phyloP scores from a whole-genome alignment of 2,113 vertebrate species.

The Prietella phreatophila region DNA sequence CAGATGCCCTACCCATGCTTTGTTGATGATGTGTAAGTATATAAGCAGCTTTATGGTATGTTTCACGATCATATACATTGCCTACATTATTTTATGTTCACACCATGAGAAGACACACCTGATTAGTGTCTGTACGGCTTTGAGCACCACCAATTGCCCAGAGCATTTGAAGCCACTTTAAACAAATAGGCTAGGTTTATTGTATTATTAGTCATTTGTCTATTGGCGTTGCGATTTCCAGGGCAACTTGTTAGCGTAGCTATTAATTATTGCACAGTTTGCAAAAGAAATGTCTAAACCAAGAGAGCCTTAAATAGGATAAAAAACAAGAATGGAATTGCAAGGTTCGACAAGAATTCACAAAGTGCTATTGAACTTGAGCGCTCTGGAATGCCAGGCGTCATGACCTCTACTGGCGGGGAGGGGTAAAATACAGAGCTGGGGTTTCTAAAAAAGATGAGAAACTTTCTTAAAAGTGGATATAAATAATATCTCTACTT shows the following conservation, averaged over 20 bases:
- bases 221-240: not conserved
- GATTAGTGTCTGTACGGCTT: not conserved
- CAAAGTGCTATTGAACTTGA: not conserved
- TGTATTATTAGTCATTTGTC: not conserved
- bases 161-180: not conserved
- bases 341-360: not conserved
- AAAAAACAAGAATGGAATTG: not conserved
- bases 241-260: not conserved
- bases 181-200: not conserved
- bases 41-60: not conserved
- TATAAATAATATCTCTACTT: no score
- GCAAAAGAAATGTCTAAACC: not conserved
- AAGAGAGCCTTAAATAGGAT: not conserved
- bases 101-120: not conserved
- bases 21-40: conserved; percentile 82
- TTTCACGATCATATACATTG: not conserved
- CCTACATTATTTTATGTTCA: not conserved
- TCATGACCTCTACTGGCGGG: not conserved
- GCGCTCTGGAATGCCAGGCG: not conserved
- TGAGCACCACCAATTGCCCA: not conserved
- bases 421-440: not conserved
- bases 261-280: not conserved
- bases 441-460: no score
- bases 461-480: no score
- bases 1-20: conserved; percentile 94